Conservation (phyloP, 2,888 invertebrate genomes). For the Pollenia amentaria region DNA sequence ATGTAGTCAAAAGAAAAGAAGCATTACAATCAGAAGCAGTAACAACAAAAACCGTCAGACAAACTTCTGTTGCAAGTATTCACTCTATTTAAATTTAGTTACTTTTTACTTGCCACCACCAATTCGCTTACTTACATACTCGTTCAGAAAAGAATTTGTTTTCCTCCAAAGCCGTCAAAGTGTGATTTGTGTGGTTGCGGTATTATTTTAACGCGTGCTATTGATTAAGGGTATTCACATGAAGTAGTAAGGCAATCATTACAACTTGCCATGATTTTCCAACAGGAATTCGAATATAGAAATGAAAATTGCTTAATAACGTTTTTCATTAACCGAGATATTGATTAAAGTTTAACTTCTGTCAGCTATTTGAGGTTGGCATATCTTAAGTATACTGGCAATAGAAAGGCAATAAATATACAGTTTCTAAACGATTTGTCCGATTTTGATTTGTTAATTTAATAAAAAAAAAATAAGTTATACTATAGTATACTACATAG, state of each 20-base stretch:
- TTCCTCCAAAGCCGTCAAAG: constrained; percentile 5
- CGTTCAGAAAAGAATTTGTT: not conserved
- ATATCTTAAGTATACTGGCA: too few species aligned
- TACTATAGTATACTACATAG: too few species aligned
- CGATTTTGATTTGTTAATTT: too few species aligned
- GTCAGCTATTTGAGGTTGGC: too few species aligned
- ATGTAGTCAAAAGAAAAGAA: constrained; percentile 32
- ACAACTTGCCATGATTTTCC: not conserved
- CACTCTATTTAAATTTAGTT: not conserved
- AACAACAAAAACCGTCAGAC: constrained; percentile 33
- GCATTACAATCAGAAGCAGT: constrained; percentile 16
- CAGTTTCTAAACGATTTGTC: too few species aligned
- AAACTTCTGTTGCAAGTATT: constrained; percentile 16
- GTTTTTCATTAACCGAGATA: too few species aligned
- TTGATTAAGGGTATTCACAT: constrained; percentile 41
- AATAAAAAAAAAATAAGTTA: too few species aligned
- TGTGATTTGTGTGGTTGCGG: constrained; percentile 72
- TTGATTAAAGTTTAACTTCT: too few species aligned
- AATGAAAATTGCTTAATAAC: too few species aligned
- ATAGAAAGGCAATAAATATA: too few species aligned
- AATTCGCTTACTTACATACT: not conserved
- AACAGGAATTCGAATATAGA: not conserved
- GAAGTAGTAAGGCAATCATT: not conserved
- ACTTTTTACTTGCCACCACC: constrained; percentile 16
- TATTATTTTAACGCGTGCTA: constrained; percentile 69